Base-by-base conservation (phyloP, 2,888 invertebrate genomes). In the Nebria salina region DNA sequence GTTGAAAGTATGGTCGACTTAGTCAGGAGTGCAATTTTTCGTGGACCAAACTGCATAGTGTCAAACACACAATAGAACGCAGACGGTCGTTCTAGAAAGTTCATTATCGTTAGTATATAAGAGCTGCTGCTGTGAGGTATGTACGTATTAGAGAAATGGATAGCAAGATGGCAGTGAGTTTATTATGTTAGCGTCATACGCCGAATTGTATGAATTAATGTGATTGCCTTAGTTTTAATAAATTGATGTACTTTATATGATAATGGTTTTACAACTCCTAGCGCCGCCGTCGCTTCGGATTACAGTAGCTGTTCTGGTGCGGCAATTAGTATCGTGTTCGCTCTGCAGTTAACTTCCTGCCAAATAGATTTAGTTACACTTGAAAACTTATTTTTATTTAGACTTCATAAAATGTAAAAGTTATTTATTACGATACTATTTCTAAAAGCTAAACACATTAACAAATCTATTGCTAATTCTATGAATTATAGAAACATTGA, bases 181-280 rank as follows among this genome's bases (percentile, higher is more conserved):
- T 77, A 72, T 77, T 72, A 77, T 78, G 74, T 74, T 65, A 2
- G 41, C 72, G 78, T 73, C 78, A 74, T 70, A 65, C 74, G 73
- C 78, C 78, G 78, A 78, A 78, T 78, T 25, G 74, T 74, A 42
- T 78, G 78, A 78, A 78, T 78, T 78, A 78, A 78, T 78, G 73
- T 74, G 78, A 78, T 74, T 78, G 78, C 66, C 54, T 78, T 78
- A 78, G 78, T 78, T 78, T 78, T 78, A 78, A 78, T 78, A 78
- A 78, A 78, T 78, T 78, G 78, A 78, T 78, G 78, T 78, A 78
- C 78, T 78, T 78, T 78, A 78, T 78, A 78, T 78, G 78, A 70
- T 74, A 78, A 78, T 78, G 78, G 78, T 78, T 78, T 78, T 78
- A 78, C 74, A 78, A 77, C 64, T 72, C 72, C 77, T 43, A 41